phyloP scores from a whole-genome alignment of 1,140 invertebrate species.

The Drosophila rhopaloa region DNA sequence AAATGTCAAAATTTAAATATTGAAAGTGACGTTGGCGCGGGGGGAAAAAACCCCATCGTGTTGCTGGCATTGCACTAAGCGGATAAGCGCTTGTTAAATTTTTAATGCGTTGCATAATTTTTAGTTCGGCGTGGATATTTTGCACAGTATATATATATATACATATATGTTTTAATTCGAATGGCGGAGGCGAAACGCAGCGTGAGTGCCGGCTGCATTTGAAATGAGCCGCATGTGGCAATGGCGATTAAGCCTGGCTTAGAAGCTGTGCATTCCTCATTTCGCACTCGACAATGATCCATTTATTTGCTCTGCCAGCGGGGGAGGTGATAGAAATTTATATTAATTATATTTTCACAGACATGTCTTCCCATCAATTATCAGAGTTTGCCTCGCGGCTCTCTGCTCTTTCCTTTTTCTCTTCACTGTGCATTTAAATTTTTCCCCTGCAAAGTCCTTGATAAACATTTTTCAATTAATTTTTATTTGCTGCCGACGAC shows the following conservation, averaged over 20 bases:
- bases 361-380: slow-evolving; percentile 44
- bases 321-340: slow-evolving; percentile 12
- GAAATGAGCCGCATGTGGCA: slow-evolving; percentile 47
- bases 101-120: slow-evolving; percentile 82
- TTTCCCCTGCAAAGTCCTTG: slow-evolving; percentile 68
- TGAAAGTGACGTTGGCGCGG: slow-evolving; percentile 60
- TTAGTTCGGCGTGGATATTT: slow-evolving; percentile 71
- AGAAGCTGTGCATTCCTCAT: slow-evolving; percentile 22
- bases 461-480: slow-evolving; percentile 83
- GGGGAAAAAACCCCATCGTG: slow-evolving; percentile 7
- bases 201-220: slow-evolving; percentile 45
- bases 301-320: slow-evolving; percentile 34
- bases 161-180: slow-evolving; percentile 67
- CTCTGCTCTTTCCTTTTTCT: not conserved
- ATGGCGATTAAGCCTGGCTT: slow-evolving; percentile 40
- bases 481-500: slow-evolving; percentile 79
- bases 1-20: slow-evolving; percentile 82
- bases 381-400: slow-evolving; percentile 11
- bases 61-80: slow-evolving; percentile 73
- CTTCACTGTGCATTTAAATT: slow-evolving; percentile 43
- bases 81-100: slow-evolving; percentile 82
- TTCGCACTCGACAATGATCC: slow-evolving; percentile 35
- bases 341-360: slow-evolving; percentile 46
- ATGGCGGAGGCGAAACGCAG: slow-evolving; percentile 6
- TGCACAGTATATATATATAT: slow-evolving; percentile 51